Evolutionary conservation across 1,140 invertebrate species (phyloP).

Genomic region (Pseudoatta argentina): DNA sequence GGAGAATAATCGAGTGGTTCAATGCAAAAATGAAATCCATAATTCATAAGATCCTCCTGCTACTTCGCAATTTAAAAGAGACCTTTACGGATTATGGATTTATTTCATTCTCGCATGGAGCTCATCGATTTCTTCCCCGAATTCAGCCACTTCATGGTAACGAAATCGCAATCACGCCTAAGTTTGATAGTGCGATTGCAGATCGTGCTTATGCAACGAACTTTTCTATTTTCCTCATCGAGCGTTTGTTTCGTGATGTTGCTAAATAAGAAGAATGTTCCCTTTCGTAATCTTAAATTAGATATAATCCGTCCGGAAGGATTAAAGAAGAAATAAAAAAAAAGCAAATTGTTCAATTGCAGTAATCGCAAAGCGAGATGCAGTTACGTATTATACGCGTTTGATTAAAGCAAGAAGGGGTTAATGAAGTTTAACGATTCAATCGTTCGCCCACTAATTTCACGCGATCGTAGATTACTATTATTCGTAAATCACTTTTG

Average conservation of each 20-base stretch:
- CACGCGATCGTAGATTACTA: neutral
- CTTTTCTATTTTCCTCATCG: neutral
- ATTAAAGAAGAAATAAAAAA: neutral
- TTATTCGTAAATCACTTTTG: conserved; percentile 5
- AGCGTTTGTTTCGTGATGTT: neutral
- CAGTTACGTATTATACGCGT: neutral
- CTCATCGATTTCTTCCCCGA: neutral
- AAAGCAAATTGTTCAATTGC: neutral
- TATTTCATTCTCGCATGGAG: neutral
- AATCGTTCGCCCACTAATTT: neutral
- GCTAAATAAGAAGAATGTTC: neutral
- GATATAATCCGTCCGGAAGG: neutral
- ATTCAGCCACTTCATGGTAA: neutral
- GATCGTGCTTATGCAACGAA: neutral
- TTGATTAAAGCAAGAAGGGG: neutral
- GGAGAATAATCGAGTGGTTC: neutral
- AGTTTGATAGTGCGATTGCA: neutral
- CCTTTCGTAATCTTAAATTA: neutral
- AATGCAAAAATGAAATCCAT: conserved; percentile 9
- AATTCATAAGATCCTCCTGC: neutral
- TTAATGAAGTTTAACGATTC: neutral
- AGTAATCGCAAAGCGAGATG: neutral
- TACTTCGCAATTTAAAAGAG: neutral
- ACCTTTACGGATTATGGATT: neutral
- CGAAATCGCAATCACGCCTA: neutral